Evolutionary conservation across 2,888 invertebrate genomes (phyloP).

Genomic region (Drosophila multiciliata): DNA sequence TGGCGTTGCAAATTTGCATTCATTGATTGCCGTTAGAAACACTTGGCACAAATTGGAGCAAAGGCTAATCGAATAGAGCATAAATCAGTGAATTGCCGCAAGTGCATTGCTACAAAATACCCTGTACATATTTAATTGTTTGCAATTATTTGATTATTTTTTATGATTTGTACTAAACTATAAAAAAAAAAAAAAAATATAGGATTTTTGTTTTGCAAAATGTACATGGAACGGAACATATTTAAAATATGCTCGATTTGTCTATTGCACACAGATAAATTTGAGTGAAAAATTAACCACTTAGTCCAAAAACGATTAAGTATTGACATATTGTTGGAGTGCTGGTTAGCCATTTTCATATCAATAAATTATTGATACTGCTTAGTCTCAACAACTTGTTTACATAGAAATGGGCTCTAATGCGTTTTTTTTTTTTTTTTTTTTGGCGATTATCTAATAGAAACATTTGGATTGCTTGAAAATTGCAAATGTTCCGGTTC

Average conservation of each 20-base stretch:
- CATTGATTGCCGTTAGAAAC: conserved; percentile 55
- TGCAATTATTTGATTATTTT: background rate
- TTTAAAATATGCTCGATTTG: background rate
- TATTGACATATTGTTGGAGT: conserved; percentile 6
- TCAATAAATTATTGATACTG: conserved; percentile 35
- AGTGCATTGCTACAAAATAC: background rate
- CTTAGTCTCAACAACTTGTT: conserved; percentile 32
- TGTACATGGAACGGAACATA: background rate
- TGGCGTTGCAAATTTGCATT: conserved; percentile 50
- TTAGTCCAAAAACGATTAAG: conserved; percentile 5
- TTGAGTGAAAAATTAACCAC: background rate
- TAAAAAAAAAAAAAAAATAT: background rate
- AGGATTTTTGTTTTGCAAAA: background rate
- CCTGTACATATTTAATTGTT: background rate
- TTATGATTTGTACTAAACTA: background rate
- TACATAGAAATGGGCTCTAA: conserved; percentile 46
- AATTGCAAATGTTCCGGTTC: conserved; percentile 64
- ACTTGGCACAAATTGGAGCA: conserved; percentile 50
- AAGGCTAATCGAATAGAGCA: conserved; percentile 12
- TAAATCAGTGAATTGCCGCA: conserved; percentile 4
- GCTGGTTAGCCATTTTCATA: conserved; percentile 5
- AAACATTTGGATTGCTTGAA: conserved; percentile 58
- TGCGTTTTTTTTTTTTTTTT: conserved; percentile 10
- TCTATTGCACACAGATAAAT: background rate
- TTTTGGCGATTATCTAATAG: conserved; percentile 51